Evolutionary conservation across 2,797 vertebrate genomes (phyloP).

Genomic region (Columba guinea): DNA sequence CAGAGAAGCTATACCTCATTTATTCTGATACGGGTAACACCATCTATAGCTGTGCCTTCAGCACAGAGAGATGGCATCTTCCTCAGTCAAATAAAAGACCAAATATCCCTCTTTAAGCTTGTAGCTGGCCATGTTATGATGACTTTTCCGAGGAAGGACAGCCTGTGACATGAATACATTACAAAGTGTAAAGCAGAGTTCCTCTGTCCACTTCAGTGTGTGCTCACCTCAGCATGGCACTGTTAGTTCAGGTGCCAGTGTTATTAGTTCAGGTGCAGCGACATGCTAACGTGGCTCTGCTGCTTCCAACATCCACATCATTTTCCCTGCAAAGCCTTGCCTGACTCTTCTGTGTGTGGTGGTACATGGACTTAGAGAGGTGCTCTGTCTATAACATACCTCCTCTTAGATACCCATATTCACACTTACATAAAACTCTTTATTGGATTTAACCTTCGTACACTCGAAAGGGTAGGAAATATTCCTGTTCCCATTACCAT

Average conservation of each 20-base stretch:
- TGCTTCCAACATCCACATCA: slow-evolving; percentile 19
- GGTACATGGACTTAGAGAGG: background rate
- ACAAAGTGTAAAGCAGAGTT: background rate
- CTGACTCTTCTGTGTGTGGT: background rate
- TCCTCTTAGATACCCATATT: background rate
- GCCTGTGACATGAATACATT: background rate
- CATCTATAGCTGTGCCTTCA: background rate
- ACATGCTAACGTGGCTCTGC: background rate
- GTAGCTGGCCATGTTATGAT: background rate
- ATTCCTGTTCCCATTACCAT: background rate
- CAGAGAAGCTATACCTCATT: background rate
- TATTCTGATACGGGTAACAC: background rate
- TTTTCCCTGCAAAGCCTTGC: background rate
- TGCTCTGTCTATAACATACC: background rate
- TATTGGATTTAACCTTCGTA: background rate
- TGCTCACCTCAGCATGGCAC: slow-evolving; percentile 30
- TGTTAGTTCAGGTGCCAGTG: slow-evolving; percentile 54
- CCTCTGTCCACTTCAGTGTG: background rate
- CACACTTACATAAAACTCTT: background rate
- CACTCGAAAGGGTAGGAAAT: background rate
- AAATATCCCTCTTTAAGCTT: background rate
- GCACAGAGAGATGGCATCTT: background rate
- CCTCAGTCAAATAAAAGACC: background rate
- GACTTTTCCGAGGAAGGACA: slow-evolving; percentile 33
- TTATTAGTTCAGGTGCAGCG: slow-evolving; percentile 53